Conservation (phyloP, 2,888 invertebrate genomes). For the Andrena flavipes region DNA sequence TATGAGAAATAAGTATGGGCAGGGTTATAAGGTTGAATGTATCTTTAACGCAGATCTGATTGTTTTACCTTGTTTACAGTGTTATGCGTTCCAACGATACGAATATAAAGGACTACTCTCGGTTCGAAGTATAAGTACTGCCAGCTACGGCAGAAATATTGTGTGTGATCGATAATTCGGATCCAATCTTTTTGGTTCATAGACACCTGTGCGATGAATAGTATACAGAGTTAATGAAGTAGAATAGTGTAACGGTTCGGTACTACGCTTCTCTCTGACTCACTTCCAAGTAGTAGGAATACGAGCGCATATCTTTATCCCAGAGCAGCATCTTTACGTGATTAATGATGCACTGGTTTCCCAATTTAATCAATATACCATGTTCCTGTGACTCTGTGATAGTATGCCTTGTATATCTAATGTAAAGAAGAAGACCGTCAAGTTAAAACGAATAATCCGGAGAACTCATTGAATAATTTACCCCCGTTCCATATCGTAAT, state of each 20-base stretch:
- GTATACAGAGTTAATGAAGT: slow-evolving; percentile 22
- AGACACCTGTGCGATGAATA: slow-evolving; percentile 88
- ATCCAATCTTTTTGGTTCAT: slow-evolving; percentile 98
- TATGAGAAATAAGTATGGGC: background rate
- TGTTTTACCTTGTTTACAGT: slow-evolving; percentile 93
- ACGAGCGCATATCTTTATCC: slow-evolving; percentile 96
- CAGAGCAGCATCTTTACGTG: slow-evolving; percentile 96
- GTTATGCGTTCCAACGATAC: slow-evolving; percentile 96
- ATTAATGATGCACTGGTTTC: slow-evolving; percentile 95
- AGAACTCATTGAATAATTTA: slow-evolving; percentile 81
- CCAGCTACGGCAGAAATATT: slow-evolving; percentile 98
- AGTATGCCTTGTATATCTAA: slow-evolving; percentile 93
- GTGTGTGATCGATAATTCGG: slow-evolving; percentile 95
- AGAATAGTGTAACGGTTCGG: slow-evolving; percentile 11
- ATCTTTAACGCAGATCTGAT: background rate
- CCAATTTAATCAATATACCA: slow-evolving; percentile 94
- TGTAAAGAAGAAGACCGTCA: slow-evolving; percentile 9
- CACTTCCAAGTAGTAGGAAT: slow-evolving; percentile 94
- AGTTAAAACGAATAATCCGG: slow-evolving; percentile 1
- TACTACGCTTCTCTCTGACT: background rate
- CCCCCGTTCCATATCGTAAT: slow-evolving; percentile 97
- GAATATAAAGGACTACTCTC: slow-evolving; percentile 94
- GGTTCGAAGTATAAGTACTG: slow-evolving; percentile 97
- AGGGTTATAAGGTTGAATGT: background rate
- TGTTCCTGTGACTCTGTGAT: slow-evolving; percentile 92